phyloP scores from a whole-genome alignment of 1,140 invertebrate genomes.

The Brachionus plicatilis region DNA sequence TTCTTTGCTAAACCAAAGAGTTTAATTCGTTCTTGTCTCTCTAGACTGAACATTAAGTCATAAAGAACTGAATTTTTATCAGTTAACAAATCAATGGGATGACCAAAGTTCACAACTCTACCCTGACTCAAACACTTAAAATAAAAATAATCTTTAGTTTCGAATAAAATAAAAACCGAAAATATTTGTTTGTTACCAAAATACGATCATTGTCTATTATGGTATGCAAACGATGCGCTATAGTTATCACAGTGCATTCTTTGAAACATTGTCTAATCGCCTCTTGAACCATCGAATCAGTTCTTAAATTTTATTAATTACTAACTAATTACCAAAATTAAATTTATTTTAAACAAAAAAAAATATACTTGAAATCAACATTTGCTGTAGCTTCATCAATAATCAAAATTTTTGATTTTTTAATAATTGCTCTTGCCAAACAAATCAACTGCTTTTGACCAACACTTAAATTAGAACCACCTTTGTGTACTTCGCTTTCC shows the following conservation, averaged over 20 bases:
- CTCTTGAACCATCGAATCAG: slow-evolving; percentile 62
- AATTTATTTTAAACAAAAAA: not conserved
- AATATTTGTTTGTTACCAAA: not conserved
- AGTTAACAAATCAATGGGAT: not conserved
- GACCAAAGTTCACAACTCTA: not conserved
- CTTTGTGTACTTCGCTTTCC: slow-evolving; percentile 66
- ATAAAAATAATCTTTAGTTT: not conserved
- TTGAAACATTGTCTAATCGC: slow-evolving; percentile 69
- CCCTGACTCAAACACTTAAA: slow-evolving; percentile 11
- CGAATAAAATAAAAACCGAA: too few species aligned
- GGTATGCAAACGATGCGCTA: slow-evolving; percentile 57
- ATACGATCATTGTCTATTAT: slow-evolving; percentile 51
- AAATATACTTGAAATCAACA: slow-evolving; percentile 46
- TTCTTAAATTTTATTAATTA: not conserved
- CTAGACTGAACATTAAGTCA: not conserved
- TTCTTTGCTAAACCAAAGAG: not conserved
- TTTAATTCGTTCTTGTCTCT: not conserved
- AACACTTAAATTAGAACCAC: slow-evolving; percentile 72
- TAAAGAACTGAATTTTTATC: not conserved
- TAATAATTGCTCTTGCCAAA: slow-evolving; percentile 59
- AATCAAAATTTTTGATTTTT: slow-evolving; percentile 59
- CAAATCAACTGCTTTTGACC: slow-evolving; percentile 73
- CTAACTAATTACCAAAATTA: not conserved
- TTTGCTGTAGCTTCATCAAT: slow-evolving; percentile 58
- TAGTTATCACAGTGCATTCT: slow-evolving; percentile 69